A percentile compares a stretch with the other conserved stretches of the same genome.
These are phyloP conservation scores for Amiota communis DNA, from an alignment of 2,888 invertebrate genomes.

Conservation along the genomic window DNA sequence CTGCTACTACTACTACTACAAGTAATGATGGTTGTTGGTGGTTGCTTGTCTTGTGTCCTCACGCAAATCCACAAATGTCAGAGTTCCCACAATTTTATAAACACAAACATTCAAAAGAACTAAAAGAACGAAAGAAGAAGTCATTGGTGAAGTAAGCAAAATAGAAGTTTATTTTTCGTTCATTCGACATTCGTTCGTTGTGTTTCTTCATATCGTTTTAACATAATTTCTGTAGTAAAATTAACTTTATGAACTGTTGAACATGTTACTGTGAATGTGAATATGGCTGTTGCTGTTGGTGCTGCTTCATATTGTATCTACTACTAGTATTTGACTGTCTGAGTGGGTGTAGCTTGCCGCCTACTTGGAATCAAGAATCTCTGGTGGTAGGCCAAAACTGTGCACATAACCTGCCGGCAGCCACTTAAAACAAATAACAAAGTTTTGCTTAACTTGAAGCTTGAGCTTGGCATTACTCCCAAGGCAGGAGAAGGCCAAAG, in stretches of 20 bases:
- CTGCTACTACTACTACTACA: too few relatives aligned
- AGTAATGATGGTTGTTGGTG: too few relatives aligned
- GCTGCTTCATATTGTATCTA: not conserved
- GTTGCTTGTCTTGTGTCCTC: not conserved
- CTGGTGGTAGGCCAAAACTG: slow-evolving; percentile 34
- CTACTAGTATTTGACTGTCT: not conserved
- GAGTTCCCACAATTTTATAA: slow-evolving; percentile 54
- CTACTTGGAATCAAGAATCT: too few relatives aligned
- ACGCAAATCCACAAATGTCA: slow-evolving; percentile 45
- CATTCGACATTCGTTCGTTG: slow-evolving; percentile 33
- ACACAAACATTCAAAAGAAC: slow-evolving; percentile 13
- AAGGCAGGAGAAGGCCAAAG: slow-evolving; percentile 36
- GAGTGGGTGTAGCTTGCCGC: not conserved
- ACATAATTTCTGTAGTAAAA: slow-evolving; percentile 68
- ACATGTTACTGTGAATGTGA: slow-evolving; percentile 33
- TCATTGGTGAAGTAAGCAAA: not conserved
- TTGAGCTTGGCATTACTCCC: slow-evolving; percentile 37
- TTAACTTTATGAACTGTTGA: slow-evolving; percentile 71
- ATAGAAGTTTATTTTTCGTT: too few relatives aligned
- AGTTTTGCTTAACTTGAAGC: slow-evolving; percentile 66
- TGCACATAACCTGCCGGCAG: slow-evolving; percentile 59
- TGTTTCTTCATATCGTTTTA: slow-evolving; percentile 66
- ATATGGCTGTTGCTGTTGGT: slow-evolving; percentile 12
- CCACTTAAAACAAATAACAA: slow-evolving; percentile 69
- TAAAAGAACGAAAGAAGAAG: slow-evolving; percentile 19